Percentiles rank a stretch among this genome's conserved stretches.
phyloP scores from a whole-genome alignment of 1,140 invertebrate species.

The Hylaeus anthracinus region DNA sequence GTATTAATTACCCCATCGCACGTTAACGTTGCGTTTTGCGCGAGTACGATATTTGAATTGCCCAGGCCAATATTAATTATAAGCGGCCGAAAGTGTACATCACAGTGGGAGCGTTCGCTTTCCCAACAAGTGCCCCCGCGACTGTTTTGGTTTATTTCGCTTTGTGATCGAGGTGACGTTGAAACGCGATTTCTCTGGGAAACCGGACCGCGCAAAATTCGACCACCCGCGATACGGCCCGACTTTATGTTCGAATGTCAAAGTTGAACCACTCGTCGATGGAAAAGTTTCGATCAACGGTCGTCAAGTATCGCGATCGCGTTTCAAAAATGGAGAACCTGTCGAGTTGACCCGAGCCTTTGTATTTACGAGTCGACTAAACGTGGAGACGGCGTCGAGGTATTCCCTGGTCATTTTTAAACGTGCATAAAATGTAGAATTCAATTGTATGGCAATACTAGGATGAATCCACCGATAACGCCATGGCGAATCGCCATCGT shows the following conservation, averaged over 20 bases:
- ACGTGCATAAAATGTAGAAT: no score
- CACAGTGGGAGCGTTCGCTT: slow-evolving; percentile 39
- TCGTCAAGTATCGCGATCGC: neutral
- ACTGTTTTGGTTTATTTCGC: slow-evolving; percentile 51
- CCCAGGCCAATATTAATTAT: slow-evolving; percentile 65
- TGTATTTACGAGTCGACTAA: neutral
- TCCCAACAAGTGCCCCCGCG: slow-evolving; percentile 26
- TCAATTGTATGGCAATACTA: no score
- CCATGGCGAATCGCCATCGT: neutral
- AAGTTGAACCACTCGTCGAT: slow-evolving; percentile 7
- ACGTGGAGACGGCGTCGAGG: neutral
- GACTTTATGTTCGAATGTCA: slow-evolving; percentile 19
- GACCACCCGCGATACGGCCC: slow-evolving; percentile 2
- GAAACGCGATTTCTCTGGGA: slow-evolving; percentile 12
- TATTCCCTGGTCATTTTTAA: no score
- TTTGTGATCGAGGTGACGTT: neutral
- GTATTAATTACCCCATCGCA: slow-evolving; percentile 62
- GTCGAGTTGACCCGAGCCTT: neutral
- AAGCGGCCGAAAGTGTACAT: slow-evolving; percentile 54
- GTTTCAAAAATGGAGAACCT: neutral
- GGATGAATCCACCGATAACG: no score
- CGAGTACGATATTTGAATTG: slow-evolving; percentile 58
- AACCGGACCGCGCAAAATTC: slow-evolving; percentile 19
- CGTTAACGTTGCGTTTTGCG: slow-evolving; percentile 41
- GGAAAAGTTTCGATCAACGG: neutral